phyloP scores from a whole-genome alignment of 2,113 vertebrate species.

The Phrynocephalus versicolor region DNA sequence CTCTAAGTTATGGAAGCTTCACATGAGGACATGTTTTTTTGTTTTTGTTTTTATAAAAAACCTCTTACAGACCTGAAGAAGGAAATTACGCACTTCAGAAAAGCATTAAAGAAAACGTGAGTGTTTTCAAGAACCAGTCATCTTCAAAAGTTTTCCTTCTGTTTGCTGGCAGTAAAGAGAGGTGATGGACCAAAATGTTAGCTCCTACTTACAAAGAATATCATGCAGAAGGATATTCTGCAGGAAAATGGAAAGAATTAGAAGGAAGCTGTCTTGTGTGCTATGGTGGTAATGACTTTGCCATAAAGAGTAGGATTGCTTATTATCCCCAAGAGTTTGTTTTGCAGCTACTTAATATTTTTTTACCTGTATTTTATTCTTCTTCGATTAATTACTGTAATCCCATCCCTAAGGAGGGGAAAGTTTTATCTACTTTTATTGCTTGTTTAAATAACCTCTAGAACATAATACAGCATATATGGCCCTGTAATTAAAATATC shows the following conservation, averaged over 20 bases:
- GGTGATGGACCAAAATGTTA: not conserved
- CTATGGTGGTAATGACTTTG: not conserved
- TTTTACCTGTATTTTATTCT: not conserved
- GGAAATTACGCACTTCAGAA: constrained; percentile 78
- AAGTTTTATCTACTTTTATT: too few species aligned
- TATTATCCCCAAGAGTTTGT: not conserved
- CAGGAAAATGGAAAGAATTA: not conserved
- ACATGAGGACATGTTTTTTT: not conserved
- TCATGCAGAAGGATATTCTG: not conserved
- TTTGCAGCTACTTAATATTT: not conserved
- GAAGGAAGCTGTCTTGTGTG: not conserved
- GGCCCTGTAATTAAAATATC: too few species aligned
- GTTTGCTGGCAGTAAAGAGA: not conserved
- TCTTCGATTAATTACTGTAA: not conserved
- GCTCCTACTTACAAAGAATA: not conserved
- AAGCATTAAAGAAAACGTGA: constrained; percentile 83
- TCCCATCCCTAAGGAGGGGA: too few species aligned
- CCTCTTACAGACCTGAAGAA: constrained; percentile 68
- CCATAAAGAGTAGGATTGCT: not conserved
- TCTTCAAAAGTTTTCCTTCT: not conserved
- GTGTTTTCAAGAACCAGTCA: constrained; percentile 24
- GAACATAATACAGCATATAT: not conserved
- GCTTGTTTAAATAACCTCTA: too few species aligned
- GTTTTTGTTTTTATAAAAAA: too few species aligned
- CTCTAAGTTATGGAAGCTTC: not conserved